Base-by-base conservation (phyloP, 2,113 vertebrate genomes). In the Nycticryphes semicollaris region DNA sequence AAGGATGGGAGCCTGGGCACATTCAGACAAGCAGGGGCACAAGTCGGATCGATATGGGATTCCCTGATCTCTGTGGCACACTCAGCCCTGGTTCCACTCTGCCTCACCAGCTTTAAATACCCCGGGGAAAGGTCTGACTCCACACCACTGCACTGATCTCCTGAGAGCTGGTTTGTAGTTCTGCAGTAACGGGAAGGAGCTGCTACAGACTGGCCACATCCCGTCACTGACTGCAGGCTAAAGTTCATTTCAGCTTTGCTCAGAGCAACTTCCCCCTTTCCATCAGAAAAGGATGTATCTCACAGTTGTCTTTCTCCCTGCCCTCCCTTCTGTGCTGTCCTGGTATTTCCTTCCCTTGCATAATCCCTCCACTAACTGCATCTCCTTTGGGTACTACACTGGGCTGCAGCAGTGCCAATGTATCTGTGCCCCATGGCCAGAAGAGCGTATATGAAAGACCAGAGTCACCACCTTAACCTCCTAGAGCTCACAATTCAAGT, bases 141-240 rank as follows among this genome's bases (percentile, higher is more conserved):
- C 27, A 28, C n/a, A 47, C 24, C 0, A 0, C 1, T 1, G 12
- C 25, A 60, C 1, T 31, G 16, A 89, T 45, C 57, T 69, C 72
- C 45, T 30, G 33, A 76, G 43, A 76, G 21, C 10, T 56, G 76
- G 30, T 51, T 37, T 79, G 75, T 69, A 30, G n/a, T 21, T 56
- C 59, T 43, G n/a, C 8, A 83, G 35, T 11, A 72, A 20, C 1
- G 3, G 41, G 76, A 86, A 89, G 45, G 9, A 51, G 64, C 54
- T 66, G 47, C 41, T 66, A 53, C 30, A 74, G 64, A 45, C n/a
- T 5, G 7, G 39, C 23, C 48, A 35, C 15, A 56, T 50, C 23
- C 54, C 66, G 60, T 25, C 70, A 78, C 48, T 60, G 53, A 72
- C 33, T 37, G 12, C 51, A 89, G 43, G 25, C 19, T 39, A 24